Evolutionary conservation across 2,113 vertebrate species (phyloP), one percentile per base, ranked within the genome.

Genomic region (Mobula birostris): DNA sequence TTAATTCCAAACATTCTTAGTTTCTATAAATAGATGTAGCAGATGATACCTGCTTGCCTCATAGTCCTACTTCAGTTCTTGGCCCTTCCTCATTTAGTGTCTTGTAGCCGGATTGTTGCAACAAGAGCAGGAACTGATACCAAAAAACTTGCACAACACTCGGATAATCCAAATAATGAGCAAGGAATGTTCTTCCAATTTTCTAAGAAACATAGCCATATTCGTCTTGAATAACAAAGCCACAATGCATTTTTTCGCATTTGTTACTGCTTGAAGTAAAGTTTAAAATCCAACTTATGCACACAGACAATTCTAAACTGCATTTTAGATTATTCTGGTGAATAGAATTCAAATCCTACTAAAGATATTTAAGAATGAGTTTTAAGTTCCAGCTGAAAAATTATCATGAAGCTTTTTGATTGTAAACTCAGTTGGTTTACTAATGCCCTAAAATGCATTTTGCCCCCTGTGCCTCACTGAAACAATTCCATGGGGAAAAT

Each of bases 111-210:
- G 32, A 74, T 74, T 76, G 4, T 27, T 93, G 36, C 21, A 56
- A 72, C 2, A 93, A 93, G 66, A 72, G 40, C 12, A 24, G 70
- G 91, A 93, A 93, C 68, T 93, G 91, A 93, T 27, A 93, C 85
- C 36, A 56, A 93, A 24, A 93, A 72, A 48, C 66, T 74, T 40
- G 8, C 40, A 48, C 36, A 74, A 24, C 68, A 93, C 24, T 85
- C n/a, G 8, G n/a, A 68, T 66, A 5, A 19, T 66, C 61, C 85
- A 90, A 90, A 90, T 32, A 63, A 6, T 11, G n/a, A 66, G 12
- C 36, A 32, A 6, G 58, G 5, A 63, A 88, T 66, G 12, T 90
- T 48, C 48, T 48, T 48, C 48, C 48, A 48, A 48, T 48, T 48
- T 48, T 2, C 48, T 48, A 48, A 48, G 48, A 48, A 48, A 48